A percentile compares a stretch with the other conserved stretches of the same genome.
Evolutionary conservation across 2,888 invertebrate species (phyloP).

Genomic region (Dicranocentrus wangi): DNA sequence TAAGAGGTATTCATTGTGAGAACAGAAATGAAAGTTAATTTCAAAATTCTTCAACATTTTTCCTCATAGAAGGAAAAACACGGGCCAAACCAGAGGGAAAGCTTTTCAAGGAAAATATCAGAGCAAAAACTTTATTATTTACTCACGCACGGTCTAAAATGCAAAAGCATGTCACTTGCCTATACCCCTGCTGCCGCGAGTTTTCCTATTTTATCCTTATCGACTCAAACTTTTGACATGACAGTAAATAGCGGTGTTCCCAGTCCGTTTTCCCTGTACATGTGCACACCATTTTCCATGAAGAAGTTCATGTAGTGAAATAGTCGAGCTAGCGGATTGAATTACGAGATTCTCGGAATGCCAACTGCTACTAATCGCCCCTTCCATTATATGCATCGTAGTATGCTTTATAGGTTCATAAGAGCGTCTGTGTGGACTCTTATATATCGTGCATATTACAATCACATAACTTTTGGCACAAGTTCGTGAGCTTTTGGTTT

Average conservation of each 20-base stretch:
- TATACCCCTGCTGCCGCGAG: background rate
- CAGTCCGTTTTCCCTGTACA: too few species aligned
- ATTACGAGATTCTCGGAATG: slow-evolving; percentile 48
- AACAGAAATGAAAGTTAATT: too few species aligned
- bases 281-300: too few species aligned
- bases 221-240: slow-evolving; percentile 21
- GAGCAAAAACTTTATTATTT: background rate
- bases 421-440: background rate
- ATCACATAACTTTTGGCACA: slow-evolving; percentile 34
- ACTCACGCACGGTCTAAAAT: background rate
- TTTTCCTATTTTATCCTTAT: slow-evolving; percentile 24
- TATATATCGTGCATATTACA: background rate
- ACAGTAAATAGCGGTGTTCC: slow-evolving; percentile 16
- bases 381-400: background rate
- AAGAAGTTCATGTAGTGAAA: too few species aligned
- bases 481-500: slow-evolving; percentile 10
- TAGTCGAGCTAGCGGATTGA: slow-evolving; percentile 15
- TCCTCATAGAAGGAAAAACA: too few species aligned
- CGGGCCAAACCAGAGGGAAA: too few species aligned
- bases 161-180: slow-evolving; percentile 6
- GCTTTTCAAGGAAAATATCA: too few species aligned
- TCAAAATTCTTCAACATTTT: too few species aligned
- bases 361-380: slow-evolving; percentile 39
- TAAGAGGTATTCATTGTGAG: background rate
- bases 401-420: background rate